phyloP scores from a whole-genome alignment of 1,140 invertebrate genomes.

The Vollenhovia emeryi region DNA sequence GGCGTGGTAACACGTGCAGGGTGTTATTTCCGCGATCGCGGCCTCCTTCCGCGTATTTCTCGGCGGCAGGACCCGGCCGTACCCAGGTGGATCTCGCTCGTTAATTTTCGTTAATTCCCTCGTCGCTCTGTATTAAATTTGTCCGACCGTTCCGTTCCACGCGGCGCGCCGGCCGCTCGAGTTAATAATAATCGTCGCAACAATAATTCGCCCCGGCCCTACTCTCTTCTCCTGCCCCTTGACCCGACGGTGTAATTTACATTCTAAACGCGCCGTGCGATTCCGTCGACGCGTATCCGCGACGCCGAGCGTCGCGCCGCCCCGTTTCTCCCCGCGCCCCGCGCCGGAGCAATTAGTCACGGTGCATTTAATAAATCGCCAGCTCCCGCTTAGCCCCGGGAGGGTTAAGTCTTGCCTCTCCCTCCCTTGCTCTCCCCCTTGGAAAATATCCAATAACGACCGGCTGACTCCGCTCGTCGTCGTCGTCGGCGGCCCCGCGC shows the following conservation, averaged over 20 bases:
- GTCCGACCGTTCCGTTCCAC: background rate
- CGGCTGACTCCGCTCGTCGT: slow-evolving; percentile 49
- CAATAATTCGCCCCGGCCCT: background rate
- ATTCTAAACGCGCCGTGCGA: background rate
- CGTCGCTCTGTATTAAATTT: background rate
- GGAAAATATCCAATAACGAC: slow-evolving; percentile 75
- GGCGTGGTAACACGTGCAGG: slow-evolving; percentile 67
- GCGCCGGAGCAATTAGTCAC: slow-evolving; percentile 70
- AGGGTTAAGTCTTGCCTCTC: slow-evolving; percentile 47
- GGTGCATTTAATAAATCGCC: slow-evolving; percentile 74
- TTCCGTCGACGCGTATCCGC: slow-evolving; percentile 27
- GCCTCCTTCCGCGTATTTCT: slow-evolving; percentile 38
- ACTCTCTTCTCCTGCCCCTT: background rate
- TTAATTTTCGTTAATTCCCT: background rate
- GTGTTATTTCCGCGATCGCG: slow-evolving; percentile 45
- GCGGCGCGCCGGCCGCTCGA: background rate
- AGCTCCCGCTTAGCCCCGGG: slow-evolving; percentile 46
- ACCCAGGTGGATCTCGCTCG: background rate
- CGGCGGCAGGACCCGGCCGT: slow-evolving; percentile 76
- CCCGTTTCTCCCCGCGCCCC: background rate
- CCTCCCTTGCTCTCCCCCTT: slow-evolving; percentile 39
- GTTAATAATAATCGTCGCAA: slow-evolving; percentile 30
- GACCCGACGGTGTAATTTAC: slow-evolving; percentile 10
- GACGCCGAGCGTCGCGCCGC: background rate
- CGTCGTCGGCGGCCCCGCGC: background rate